Evolutionary conservation across 2,113 vertebrate genomes (phyloP), one percentile per base, ranked within the genome.

Genomic region (Oophaga pumilio): DNA sequence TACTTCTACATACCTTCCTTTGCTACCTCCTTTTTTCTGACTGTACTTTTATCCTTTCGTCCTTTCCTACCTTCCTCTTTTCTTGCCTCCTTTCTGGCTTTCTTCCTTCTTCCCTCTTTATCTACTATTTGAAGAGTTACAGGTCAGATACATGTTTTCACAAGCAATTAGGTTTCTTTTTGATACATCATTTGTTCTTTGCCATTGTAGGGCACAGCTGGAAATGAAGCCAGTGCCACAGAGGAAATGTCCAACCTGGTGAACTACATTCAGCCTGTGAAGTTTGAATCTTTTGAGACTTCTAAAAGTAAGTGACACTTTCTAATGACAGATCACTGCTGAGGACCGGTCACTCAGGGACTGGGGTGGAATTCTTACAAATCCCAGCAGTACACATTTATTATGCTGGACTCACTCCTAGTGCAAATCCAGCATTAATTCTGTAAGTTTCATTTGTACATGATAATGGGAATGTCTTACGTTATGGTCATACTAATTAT

Each of bases 171-270:
- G 56, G 7, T 6, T 9, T n/a, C 24, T 24, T 2, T 57, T 1
- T 57, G 18, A 9, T 1, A n/a, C 22, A 22, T 15, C 4, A 13
- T 59, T 15, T 79, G 20, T 76, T 62, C 12, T 91, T 9, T 82
- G 59, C 22, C 8, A 66, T 89, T 89, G 15, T 86, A 99, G 98
- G 97, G 97, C 0, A 99, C 97, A 12, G 97, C 97, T 60, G 97
- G 97, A 85, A 97, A 97, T 1, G 98, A 99, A 89, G 97, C 97
- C 0, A 97, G 97, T 92, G 97, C 98, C 88, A 99, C 98, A 0
- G 98, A 99, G 87, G 98, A 99, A 92, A 99, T 99, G 98, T 99
- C 98, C 88, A 99, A 98, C 93, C 93, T 99, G 90, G 98, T 99
- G 89, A 99, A 97, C 92, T 99, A 99, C 91, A 96, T 99, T 91